A percentile compares a stretch with the other conserved stretches of the same genome.
These are phyloP conservation scores for Dolomedes plantarius DNA, from an alignment of 2,888 invertebrate genomes.

Conservation along the genomic window DNA sequence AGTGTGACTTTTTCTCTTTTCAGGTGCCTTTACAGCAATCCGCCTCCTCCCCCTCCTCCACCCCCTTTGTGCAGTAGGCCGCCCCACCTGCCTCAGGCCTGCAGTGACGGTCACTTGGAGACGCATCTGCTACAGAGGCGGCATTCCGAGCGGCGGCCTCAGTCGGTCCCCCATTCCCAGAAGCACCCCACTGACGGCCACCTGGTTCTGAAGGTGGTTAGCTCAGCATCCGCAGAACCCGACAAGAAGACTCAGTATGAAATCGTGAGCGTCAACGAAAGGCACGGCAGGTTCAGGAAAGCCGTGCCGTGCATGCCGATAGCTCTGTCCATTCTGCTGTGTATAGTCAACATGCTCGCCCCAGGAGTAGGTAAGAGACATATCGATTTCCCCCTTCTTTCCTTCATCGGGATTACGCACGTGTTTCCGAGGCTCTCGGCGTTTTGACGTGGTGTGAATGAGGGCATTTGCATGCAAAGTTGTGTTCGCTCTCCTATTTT, in stretches of 20 bases:
- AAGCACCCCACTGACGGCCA: slow-evolving; percentile 34
- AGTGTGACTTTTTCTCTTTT: neutral
- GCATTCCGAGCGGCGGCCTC: slow-evolving; percentile 23
- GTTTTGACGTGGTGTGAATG: too few species aligned
- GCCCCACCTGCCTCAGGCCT: slow-evolving; percentile 51
- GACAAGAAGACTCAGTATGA: slow-evolving; percentile 68
- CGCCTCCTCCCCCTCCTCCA: slow-evolving; percentile 10
- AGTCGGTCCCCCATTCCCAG: slow-evolving; percentile 3
- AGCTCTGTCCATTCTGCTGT: slow-evolving; percentile 64
- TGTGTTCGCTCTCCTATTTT: too few species aligned
- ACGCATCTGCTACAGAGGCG: slow-evolving; percentile 26
- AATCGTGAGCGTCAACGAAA: slow-evolving; percentile 63
- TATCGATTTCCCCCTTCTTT: too few species aligned
- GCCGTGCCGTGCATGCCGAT: slow-evolving; percentile 71
- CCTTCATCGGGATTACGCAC: too few species aligned
- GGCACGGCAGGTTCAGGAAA: slow-evolving; percentile 70
- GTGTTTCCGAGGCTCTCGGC: too few species aligned
- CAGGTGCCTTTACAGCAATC: slow-evolving; percentile 63
- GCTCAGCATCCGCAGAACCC: slow-evolving; percentile 60
- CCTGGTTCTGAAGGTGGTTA: slow-evolving; percentile 67
- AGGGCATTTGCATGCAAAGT: too few species aligned
- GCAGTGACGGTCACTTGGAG: slow-evolving; percentile 61
- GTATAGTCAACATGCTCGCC: slow-evolving; percentile 68
- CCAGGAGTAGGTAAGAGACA: slow-evolving; percentile 69
- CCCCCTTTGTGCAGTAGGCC: slow-evolving; percentile 8